A percentile compares a stretch with the other conserved stretches of the same genome.
Conservation (phyloP, 2,888 invertebrate species). For the Volucella inflata region DNA sequence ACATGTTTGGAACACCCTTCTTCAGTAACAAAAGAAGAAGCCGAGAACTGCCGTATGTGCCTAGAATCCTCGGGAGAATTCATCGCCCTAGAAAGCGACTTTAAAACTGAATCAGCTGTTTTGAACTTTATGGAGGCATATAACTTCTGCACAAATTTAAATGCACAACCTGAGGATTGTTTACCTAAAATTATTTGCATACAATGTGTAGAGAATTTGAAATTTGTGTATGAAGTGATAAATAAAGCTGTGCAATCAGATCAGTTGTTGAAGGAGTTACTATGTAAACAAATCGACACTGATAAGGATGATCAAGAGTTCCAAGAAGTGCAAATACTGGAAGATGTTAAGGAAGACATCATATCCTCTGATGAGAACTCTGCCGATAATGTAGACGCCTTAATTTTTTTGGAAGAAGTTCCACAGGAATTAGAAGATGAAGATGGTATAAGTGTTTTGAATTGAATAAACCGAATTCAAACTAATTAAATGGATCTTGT, state of each 20-base stretch:
- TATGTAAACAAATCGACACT: constrained; percentile 8
- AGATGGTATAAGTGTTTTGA: neutral
- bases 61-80: constrained; percentile 65
- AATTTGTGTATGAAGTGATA: constrained; percentile 59
- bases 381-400: constrained; percentile 42
- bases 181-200: constrained; percentile 76
- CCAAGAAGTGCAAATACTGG: neutral
- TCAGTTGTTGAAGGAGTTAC: constrained; percentile 40
- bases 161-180: constrained; percentile 61
- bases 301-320: neutral
- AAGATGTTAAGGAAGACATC: constrained; percentile 4
- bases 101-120: constrained; percentile 14
- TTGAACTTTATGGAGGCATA: constrained; percentile 67
- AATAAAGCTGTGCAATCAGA: constrained; percentile 68
- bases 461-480: too few relatives aligned
- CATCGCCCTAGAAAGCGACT: constrained; percentile 69
- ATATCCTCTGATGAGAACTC: neutral
- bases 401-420: constrained; percentile 30
- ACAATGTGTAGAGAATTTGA: constrained; percentile 64
- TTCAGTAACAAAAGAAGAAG: constrained; percentile 21
- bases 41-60: constrained; percentile 75
- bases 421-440: constrained; percentile 12
- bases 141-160: constrained; percentile 74
- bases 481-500: neutral
- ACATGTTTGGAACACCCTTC: neutral